Evolutionary conservation across 2,113 vertebrate genomes (phyloP).

Genomic region (Eonycteris spelaea): DNA sequence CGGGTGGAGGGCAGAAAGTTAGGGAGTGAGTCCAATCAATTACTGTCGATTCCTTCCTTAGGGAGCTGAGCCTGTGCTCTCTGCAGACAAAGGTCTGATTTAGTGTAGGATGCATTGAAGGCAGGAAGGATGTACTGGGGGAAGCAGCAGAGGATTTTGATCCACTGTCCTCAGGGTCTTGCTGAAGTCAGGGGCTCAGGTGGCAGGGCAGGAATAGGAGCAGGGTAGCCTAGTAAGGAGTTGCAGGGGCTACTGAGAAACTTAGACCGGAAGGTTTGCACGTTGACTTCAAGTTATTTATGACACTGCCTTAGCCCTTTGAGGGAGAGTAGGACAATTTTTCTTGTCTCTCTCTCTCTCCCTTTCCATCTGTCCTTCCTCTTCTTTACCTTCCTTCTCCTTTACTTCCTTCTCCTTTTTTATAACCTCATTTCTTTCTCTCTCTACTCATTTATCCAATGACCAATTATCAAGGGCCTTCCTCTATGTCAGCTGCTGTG

Average conservation of each 20-base stretch:
- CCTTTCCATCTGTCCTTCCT: not conserved
- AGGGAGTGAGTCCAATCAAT: slow-evolving; percentile 65
- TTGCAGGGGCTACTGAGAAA: not conserved
- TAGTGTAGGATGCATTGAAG: not conserved
- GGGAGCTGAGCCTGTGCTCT: slow-evolving; percentile 45
- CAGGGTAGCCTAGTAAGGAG: not conserved
- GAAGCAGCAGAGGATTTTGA: not conserved
- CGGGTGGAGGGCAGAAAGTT: not conserved
- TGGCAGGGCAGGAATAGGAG: not conserved
- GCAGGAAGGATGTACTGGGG: not conserved
- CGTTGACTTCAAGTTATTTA: not conserved
- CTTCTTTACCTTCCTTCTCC: not conserved
- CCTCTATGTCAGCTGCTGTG: not conserved
- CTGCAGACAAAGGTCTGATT: slow-evolving; percentile 22
- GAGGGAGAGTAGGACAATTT: not conserved
- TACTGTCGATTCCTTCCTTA: slow-evolving; percentile 54
- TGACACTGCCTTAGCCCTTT: not conserved
- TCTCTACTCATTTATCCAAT: not conserved
- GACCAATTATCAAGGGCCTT: not conserved
- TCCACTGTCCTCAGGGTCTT: not conserved
- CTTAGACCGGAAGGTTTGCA: not conserved
- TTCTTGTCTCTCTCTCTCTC: not conserved
- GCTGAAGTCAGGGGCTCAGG: not conserved
- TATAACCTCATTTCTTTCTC: not conserved
- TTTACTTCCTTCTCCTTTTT: not conserved